A percentile compares a stretch with the other conserved stretches of the same genome.
Conservation (phyloP, 2,113 vertebrate genomes). For the Pycnonotus jocosus region DNA sequence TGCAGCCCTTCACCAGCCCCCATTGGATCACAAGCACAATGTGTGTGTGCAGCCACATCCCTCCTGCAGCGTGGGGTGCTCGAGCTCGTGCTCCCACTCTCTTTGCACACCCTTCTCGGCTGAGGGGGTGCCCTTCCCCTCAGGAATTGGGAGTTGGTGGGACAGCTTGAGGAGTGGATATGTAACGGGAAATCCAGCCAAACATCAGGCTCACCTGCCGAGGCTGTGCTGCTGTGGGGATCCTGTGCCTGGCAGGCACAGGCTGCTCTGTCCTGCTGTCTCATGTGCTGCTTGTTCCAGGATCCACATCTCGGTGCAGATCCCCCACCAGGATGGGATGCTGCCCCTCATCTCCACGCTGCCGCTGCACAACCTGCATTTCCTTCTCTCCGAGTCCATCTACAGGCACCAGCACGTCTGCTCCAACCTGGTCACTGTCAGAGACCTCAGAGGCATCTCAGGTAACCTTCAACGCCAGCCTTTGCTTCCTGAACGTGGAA, state of each 20-base stretch:
- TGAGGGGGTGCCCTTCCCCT: not conserved
- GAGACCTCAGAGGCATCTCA: constrained; percentile 84
- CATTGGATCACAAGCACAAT: accelerated
- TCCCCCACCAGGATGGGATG: constrained; percentile 98
- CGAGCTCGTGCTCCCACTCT: not conserved
- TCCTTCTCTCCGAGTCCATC: constrained; percentile 94
- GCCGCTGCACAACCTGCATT: constrained; percentile 94
- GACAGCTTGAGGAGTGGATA: not conserved
- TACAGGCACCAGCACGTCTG: constrained; percentile 97
- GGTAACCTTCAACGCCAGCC: constrained; percentile 67
- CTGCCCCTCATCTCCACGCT: constrained; percentile 95
- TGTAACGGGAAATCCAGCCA: not conserved
- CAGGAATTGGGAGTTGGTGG: not conserved
- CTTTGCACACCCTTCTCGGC: accelerated
- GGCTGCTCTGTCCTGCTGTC: not conserved
- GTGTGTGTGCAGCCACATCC: not conserved
- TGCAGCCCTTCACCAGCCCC: not conserved
- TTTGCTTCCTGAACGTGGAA: not conserved
- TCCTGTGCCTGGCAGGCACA: not conserved
- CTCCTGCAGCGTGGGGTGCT: not conserved
- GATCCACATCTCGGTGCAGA: constrained; percentile 98
- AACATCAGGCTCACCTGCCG: not conserved
- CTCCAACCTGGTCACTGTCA: constrained; percentile 88
- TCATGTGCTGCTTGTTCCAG: constrained; percentile 55
- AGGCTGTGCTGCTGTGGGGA: not conserved